Evolutionary conservation across 2,113 vertebrate genomes (phyloP), one percentile per base, ranked within the genome.

Genomic region (Entomyzon cyanotis): DNA sequence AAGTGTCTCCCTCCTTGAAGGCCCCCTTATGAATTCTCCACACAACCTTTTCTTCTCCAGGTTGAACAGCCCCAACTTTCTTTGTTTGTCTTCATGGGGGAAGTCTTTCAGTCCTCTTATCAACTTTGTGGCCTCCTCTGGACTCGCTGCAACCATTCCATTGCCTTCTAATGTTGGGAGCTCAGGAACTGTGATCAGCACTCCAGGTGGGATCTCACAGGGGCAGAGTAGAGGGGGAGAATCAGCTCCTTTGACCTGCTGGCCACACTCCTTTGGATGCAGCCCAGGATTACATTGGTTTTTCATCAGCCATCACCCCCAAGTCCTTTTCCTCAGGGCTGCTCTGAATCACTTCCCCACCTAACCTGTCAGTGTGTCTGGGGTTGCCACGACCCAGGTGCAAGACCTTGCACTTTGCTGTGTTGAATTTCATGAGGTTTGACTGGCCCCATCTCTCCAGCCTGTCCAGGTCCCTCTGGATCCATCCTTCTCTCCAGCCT

Each of bases 201-300:
- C 3, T 60, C 13, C 78, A 35, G 28, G 24, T 60, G 53, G 11
- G n/a, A 39, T 41, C 11, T 47, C 47, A 46, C 24, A 18, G 56
- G 11, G 18, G 11, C 20, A 28, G 13, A 52, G 30, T 1, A 50
- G 42, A 81, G n/a, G 20, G 39, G 16, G 13, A 82, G 24, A 89
- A 62, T 68, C n/a, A 8, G 4, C n/a, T 89, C 28, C 15, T 82
- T 21, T 75, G 62, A 39, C 53, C 39, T 53, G 28, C 39, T 60
- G 39, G 18, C 19, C 46, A 17, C 0, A 0, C 3, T 53, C 11
- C 31, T 67, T 67, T 46, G n/a, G 53, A 10, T 53, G 20, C 20
- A 82, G 24, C 39, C 37, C 39, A 68, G 24, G 46, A 42, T 71
- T 71, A 24, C 20, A 9, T 31, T 64, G n/a, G 4, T 18, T 68